Percentiles rank a stretch among this genome's conserved stretches.
Evolutionary conservation across 1,140 invertebrate genomes (phyloP).

Genomic region (Thaumatotibia leucotreta): DNA sequence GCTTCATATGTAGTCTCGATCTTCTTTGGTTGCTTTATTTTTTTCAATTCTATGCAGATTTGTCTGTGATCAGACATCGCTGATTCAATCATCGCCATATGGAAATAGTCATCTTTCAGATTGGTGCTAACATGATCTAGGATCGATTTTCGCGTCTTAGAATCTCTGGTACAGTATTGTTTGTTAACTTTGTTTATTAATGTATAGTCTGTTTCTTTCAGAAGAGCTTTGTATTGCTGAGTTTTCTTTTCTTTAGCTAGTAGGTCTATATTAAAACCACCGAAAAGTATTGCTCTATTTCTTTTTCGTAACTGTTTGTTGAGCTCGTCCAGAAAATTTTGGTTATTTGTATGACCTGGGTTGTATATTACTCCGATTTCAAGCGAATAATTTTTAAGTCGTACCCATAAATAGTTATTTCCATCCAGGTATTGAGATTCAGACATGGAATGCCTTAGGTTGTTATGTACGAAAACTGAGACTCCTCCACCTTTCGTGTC

Average conservation of each 20-base stretch:
- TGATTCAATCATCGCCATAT: conserved; percentile 11
- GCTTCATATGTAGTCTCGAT: conserved; percentile 11
- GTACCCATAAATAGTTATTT: conserved; percentile 14
- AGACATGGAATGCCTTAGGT: neutral
- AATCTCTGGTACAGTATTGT: conserved; percentile 3
- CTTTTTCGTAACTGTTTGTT: neutral
- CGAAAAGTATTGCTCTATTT: neutral
- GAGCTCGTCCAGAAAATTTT: neutral
- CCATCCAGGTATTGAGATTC: neutral
- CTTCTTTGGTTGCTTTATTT: neutral
- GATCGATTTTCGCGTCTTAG: neutral
- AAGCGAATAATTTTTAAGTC: neutral
- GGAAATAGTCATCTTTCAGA: conserved; percentile 1
- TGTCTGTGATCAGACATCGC: conserved; percentile 15
- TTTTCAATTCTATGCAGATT: conserved; percentile 14
- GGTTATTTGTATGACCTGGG: neutral
- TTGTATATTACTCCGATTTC: conserved; percentile 13
- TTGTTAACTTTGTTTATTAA: conserved; percentile 10
- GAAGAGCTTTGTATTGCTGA: neutral
- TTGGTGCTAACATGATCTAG: conserved; percentile 16
- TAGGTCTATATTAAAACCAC: no score
- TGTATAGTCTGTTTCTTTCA: neutral
- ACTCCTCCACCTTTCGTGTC: conserved; percentile 15
- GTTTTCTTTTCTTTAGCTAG: neutral
- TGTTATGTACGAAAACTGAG: conserved; percentile 9